These are phyloP conservation scores for Crocidura indochinensis DNA, from an alignment of 2,797 vertebrate genomes.

Conservation along the genomic window DNA sequence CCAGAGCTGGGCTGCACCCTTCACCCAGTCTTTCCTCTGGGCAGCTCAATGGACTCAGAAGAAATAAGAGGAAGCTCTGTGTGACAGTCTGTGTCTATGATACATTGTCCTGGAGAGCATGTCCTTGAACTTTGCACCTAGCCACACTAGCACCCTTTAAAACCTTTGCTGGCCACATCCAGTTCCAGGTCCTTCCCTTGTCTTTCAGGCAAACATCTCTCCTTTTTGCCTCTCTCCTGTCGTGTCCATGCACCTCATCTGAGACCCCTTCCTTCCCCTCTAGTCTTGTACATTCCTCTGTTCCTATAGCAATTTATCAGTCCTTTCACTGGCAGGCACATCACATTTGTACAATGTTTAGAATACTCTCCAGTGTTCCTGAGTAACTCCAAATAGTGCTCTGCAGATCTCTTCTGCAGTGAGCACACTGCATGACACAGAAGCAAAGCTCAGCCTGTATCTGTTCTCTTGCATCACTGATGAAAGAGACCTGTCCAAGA, in stretches of 20 bases:
- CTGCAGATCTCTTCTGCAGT: background rate
- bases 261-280: background rate
- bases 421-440: background rate
- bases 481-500: background rate
- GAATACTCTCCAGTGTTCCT: background rate
- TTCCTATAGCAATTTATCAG: background rate
- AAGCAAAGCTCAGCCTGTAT: background rate
- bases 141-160: background rate
- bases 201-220: background rate
- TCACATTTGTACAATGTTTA: background rate
- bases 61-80: background rate
- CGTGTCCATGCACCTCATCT: background rate
- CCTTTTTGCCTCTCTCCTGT: too few relatives aligned
- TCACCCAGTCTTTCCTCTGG: background rate
- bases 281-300: background rate
- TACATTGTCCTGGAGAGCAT: background rate
- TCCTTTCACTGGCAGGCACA: background rate
- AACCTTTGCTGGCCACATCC: background rate
- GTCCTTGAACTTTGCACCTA: background rate
- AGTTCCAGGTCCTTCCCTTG: background rate
- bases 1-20: background rate
- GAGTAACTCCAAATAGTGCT: background rate
- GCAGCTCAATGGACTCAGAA: background rate
- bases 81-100: accelerated
- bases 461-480: background rate